Conservation (phyloP, 2,888 invertebrate species). For the Lasiommata megera region DNA sequence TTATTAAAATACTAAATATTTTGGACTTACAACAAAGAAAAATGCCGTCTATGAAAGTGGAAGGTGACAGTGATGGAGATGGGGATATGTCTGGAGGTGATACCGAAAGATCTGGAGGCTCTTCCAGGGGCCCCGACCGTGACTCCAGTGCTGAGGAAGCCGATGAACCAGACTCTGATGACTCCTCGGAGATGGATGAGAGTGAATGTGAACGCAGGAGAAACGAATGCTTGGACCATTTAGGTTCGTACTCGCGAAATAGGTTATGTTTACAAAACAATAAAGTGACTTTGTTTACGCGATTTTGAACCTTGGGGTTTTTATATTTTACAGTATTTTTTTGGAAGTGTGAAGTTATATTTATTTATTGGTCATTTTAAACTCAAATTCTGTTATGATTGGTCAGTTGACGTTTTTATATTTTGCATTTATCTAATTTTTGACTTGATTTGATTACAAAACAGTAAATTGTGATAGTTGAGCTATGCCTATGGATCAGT, state of each 20-base stretch:
- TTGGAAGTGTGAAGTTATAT: neutral
- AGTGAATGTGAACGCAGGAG: conserved; percentile 93
- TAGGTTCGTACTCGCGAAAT: conserved; percentile 69
- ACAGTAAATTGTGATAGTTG: too few relatives aligned
- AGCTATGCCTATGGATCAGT: too few relatives aligned
- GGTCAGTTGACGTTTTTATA: too few relatives aligned
- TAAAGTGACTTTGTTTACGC: conserved; percentile 17
- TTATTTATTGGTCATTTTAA: neutral
- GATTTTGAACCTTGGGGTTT: conserved; percentile 30
- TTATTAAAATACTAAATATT: neutral
- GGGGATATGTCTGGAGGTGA: conserved; percentile 86
- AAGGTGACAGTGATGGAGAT: conserved; percentile 83
- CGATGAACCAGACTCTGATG: conserved; percentile 91
- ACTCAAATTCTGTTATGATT: too few relatives aligned
- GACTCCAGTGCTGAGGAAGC: conserved; percentile 89
- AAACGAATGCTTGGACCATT: conserved; percentile 91
- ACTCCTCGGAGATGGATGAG: conserved; percentile 95
- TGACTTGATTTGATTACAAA: too few relatives aligned
- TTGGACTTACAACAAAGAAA: conserved; percentile 2
- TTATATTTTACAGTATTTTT: neutral
- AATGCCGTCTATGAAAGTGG: conserved; percentile 87
- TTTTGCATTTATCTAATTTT: too few relatives aligned
- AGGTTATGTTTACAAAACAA: conserved; percentile 78
- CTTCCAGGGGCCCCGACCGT: conserved; percentile 84
- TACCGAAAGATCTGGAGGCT: conserved; percentile 85